Base-by-base conservation (phyloP, 2,888 invertebrate species). In the Phragmatobia fuliginosa region DNA sequence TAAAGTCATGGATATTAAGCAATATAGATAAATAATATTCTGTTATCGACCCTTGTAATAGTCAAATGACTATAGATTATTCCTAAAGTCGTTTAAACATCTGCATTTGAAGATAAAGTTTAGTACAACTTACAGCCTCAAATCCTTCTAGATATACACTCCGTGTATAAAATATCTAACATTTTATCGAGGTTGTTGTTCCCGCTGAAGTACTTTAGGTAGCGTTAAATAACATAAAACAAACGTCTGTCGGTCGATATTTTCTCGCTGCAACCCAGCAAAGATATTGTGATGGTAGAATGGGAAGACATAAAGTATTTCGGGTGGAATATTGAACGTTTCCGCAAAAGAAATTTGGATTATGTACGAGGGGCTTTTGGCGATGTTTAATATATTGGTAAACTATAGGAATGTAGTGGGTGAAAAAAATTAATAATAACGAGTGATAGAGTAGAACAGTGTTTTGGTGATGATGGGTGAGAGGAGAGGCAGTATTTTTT, bases 1-100 rank as follows among this genome's bases (percentile, higher is more conserved):
- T 56, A 11, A 41, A 64, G 31, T 25, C 62, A 64, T 68, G 71
- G 61, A 76, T 70, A 70, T 36, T 62, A 61, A 70, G 38, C 41
- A 59, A 59, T 62, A 25, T 62, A 36, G 62, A 59, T 59, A 66
- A 56, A 16, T 14, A 41, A 62, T 62, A 28, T 2, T 38, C 25
- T 28, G 25, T 38, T 18, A 38, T 18, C 16, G 10, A 28, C 10
- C 28, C 38, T 25, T 38, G 18, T 41, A n/a, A 61, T 61, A 62
- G 61, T 18, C 61, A 14, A 62, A 38, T 36, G 16, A 49, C 60
- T 45, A 18, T 49, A 45, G 25, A 60, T 66, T 56, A 66, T 49
- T 33, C 16, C 18, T 32, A 21, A 11, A 36, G n/a, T 31, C 11
- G 3, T 21, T 49, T 18, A 33, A 67, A 56, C 25, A 60, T 61